Percentiles rank a stretch among this genome's conserved stretches.
These are phyloP conservation scores for Bufotes viridis DNA, from an alignment of 2,797 vertebrate genomes.

Conservation along the genomic window DNA sequence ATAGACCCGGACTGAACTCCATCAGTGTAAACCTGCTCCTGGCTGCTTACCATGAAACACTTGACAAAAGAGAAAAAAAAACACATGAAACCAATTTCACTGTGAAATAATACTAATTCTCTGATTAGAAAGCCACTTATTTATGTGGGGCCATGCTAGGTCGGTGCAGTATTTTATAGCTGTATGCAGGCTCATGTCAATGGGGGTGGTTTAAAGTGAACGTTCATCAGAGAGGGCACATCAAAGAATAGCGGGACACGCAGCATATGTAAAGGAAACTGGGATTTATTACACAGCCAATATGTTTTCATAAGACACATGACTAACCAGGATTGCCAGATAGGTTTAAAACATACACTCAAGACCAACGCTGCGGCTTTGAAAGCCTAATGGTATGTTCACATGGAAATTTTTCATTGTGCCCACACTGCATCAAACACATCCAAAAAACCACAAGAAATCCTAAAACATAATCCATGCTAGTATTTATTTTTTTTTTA, in stretches of 20 bases:
- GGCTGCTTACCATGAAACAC: constrained; percentile 67
- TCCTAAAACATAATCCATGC: too few species aligned
- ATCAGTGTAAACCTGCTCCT: constrained; percentile 73
- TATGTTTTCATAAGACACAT: not conserved
- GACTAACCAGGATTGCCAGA: not conserved
- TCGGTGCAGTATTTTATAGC: not conserved
- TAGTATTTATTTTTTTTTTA: too few species aligned
- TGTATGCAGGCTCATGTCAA: constrained; percentile 19
- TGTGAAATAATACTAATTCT: constrained; percentile 73
- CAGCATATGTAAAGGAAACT: not conserved
- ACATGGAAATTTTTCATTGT: too few species aligned
- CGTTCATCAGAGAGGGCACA: constrained; percentile 10
- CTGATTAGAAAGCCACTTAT: constrained; percentile 73
- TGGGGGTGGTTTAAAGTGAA: not conserved
- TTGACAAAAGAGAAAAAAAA: constrained; percentile 72
- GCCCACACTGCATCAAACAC: too few species aligned
- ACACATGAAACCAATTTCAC: constrained; percentile 78
- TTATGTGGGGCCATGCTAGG: constrained; percentile 24
- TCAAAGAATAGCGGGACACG: not conserved
- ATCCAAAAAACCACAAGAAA: too few species aligned
- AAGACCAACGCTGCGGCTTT: not conserved
- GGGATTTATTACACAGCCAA: constrained; percentile 1
- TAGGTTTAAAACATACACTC: not conserved
- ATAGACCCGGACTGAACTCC: constrained; percentile 68
- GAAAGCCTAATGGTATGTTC: not conserved